phyloP scores from a whole-genome alignment of 2,888 invertebrate species.

The Leptopilina drosophilae region DNA sequence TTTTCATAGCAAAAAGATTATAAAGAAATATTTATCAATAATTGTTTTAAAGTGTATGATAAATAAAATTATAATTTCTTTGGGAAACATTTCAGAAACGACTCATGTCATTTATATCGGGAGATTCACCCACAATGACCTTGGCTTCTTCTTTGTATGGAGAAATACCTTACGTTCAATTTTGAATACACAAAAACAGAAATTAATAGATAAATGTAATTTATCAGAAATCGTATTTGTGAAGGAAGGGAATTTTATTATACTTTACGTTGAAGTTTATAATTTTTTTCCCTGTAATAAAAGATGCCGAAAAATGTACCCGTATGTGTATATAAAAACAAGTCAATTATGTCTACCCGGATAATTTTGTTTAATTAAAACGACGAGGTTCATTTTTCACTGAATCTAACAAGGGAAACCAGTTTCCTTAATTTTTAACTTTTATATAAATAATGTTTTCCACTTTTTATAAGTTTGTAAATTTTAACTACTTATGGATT shows the following conservation, averaged over 20 bases:
- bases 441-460: neutral
- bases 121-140: conserved; percentile 33
- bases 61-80: conserved; percentile 5
- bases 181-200: neutral
- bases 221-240: neutral
- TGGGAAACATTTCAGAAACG: neutral
- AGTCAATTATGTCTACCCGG: neutral
- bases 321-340: neutral
- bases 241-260: neutral
- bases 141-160: neutral
- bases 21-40: neutral
- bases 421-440: neutral
- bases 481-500: no score
- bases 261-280: neutral
- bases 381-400: neutral
- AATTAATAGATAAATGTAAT: conserved; percentile 21
- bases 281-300: neutral
- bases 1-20: neutral
- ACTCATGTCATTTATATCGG: neutral
- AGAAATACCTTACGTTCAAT: neutral
- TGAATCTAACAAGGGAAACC: neutral
- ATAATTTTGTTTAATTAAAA: conserved; percentile 13
- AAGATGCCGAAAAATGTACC: neutral
- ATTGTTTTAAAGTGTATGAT: neutral
- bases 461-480: neutral